phyloP scores from a whole-genome alignment of 2,113 vertebrate genomes.

The Pteropus alecto region DNA sequence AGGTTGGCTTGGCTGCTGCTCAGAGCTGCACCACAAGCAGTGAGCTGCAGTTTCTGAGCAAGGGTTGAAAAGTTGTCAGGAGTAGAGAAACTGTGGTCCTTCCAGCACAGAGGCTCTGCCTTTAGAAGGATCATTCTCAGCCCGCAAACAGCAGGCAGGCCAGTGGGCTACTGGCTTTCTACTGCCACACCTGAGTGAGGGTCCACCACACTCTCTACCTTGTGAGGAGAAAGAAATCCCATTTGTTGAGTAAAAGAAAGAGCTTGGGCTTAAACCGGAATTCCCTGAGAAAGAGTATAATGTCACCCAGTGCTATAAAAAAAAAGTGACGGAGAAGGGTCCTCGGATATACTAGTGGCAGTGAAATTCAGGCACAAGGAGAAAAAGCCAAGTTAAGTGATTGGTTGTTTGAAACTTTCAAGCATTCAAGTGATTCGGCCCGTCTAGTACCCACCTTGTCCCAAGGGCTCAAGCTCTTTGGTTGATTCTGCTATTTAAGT shows the following conservation, averaged over 20 bases:
- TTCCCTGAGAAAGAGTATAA: neutral
- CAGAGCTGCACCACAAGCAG: neutral
- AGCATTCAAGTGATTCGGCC: neutral
- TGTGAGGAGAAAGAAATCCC: neutral
- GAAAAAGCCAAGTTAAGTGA: neutral
- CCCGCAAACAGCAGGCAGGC: constrained; percentile 33
- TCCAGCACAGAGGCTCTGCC: constrained; percentile 35
- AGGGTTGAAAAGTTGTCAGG: constrained; percentile 57
- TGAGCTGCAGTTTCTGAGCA: constrained; percentile 30
- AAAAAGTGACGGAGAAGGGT: neutral
- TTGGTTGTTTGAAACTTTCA: neutral
- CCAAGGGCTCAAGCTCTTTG: constrained; percentile 58
- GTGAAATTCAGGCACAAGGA: neutral
- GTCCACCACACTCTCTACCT: neutral
- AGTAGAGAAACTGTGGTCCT: neutral
- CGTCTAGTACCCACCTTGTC: constrained; percentile 45
- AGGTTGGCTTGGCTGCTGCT: constrained; percentile 70
- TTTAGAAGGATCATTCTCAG: neutral
- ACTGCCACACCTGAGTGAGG: neutral
- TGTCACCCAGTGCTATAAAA: neutral
- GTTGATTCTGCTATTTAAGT: constrained; percentile 76
- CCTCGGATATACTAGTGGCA: neutral
- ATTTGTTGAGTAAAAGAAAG: neutral
- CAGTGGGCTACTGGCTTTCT: constrained; percentile 44
- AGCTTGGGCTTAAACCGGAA: neutral